phyloP scores from a whole-genome alignment of 2,113 vertebrate species.

The Mugil cephalus region DNA sequence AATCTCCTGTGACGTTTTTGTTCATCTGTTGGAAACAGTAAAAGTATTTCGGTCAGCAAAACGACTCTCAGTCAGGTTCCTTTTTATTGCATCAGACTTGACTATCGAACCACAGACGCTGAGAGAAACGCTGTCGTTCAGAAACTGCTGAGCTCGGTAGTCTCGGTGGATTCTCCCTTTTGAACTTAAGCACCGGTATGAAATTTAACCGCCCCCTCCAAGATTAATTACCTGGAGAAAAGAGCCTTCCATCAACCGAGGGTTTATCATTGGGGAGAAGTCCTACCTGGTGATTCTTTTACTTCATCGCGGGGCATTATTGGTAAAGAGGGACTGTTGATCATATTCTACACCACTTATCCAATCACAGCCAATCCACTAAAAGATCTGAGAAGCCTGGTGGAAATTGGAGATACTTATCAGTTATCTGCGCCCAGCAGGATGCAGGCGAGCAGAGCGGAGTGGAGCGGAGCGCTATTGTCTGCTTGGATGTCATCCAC shows the following conservation, averaged over 20 bases:
- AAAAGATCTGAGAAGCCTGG: slow-evolving; percentile 64
- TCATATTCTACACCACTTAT: slow-evolving; percentile 74
- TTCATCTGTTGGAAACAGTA: slow-evolving; percentile 22
- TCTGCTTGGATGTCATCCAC: slow-evolving; percentile 45
- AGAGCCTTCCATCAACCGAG: slow-evolving; percentile 62
- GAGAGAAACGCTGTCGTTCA: slow-evolving; percentile 20
- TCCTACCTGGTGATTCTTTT: slow-evolving; percentile 65
- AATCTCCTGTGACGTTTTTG: slow-evolving; percentile 45
- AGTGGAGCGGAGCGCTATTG: slow-evolving; percentile 33
- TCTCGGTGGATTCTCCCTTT: slow-evolving; percentile 51
- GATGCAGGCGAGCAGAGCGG: slow-evolving; percentile 31
- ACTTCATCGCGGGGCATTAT: slow-evolving; percentile 65
- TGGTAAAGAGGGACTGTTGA: slow-evolving; percentile 74
- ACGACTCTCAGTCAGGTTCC: slow-evolving; percentile 60
- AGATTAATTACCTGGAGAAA: slow-evolving; percentile 78
- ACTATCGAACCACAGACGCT: slow-evolving; percentile 32
- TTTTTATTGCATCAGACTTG: slow-evolving; percentile 45
- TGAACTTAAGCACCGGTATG: slow-evolving; percentile 65
- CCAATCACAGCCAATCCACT: slow-evolving; percentile 65
- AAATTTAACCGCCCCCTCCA: slow-evolving; percentile 65
- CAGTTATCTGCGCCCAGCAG: slow-evolving; percentile 58
- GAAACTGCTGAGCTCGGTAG: slow-evolving; percentile 66
- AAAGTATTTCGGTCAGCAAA: slow-evolving; percentile 66
- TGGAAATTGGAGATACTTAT: slow-evolving; percentile 70
- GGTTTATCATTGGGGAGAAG: slow-evolving; percentile 62